A percentile compares a stretch with the other conserved stretches of the same genome.
Conservation (phyloP, 1,140 invertebrate species). For the Lysiphlebus fabarum region DNA sequence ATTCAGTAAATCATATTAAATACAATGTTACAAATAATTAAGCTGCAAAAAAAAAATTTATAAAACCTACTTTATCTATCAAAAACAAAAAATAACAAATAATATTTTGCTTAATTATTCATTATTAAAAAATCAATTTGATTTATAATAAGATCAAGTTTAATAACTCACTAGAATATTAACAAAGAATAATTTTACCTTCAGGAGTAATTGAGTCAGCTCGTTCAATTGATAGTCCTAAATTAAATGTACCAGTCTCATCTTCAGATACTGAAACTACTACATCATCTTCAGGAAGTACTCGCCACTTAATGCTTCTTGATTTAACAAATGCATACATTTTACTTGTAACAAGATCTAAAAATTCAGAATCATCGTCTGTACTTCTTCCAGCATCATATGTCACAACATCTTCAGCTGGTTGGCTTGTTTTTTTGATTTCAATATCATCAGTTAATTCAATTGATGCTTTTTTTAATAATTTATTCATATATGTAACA, state of each 20-base stretch:
- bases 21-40: background rate
- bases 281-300: slow-evolving; percentile 73
- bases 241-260: slow-evolving; percentile 66
- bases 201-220: slow-evolving; percentile 51
- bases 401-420: slow-evolving; percentile 45
- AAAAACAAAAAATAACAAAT: too few relatives aligned
- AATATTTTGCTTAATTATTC: too few relatives aligned
- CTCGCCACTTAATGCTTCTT: slow-evolving; percentile 56
- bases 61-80: too few relatives aligned
- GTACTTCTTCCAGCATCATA: slow-evolving; percentile 47
- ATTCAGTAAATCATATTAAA: background rate
- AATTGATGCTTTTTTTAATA: slow-evolving; percentile 74
- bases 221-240: slow-evolving; percentile 69
- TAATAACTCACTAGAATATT: too few relatives aligned
- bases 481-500: slow-evolving; percentile 74
- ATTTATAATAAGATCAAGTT: too few relatives aligned
- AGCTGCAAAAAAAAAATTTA: background rate
- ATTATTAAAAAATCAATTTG: too few relatives aligned
- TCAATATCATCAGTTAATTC: slow-evolving; percentile 72
- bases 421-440: slow-evolving; percentile 68
- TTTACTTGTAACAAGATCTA: slow-evolving; percentile 69
- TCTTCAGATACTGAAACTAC: slow-evolving; percentile 68
- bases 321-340: slow-evolving; percentile 71
- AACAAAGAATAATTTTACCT: slow-evolving; percentile 38
- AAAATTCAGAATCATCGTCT: slow-evolving; percentile 68